Evolutionary conservation across 2,888 invertebrate genomes (phyloP).

Genomic region (Agonopterix subpropinquella): DNA sequence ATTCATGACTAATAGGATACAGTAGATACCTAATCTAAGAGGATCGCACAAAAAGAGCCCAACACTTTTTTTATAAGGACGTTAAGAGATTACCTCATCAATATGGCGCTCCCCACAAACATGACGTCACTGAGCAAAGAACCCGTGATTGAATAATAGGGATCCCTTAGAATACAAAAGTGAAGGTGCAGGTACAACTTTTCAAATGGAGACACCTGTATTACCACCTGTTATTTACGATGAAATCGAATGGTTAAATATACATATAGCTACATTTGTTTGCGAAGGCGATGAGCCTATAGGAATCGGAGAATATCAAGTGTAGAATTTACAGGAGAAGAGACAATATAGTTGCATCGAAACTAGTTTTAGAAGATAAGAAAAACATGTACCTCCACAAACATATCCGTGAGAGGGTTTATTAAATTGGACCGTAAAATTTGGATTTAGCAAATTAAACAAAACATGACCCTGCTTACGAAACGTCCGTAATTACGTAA

Average conservation of each 20-base stretch:
- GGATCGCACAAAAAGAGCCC: slow-evolving; percentile 29
- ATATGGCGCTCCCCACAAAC: slow-evolving; percentile 30
- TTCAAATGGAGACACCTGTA: slow-evolving; percentile 13
- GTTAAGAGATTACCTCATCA: slow-evolving; percentile 53
- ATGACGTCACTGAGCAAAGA: slow-evolving; percentile 43
- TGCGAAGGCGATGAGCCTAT: background rate
- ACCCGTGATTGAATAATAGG: slow-evolving; percentile 30
- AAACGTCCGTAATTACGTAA: slow-evolving; percentile 27
- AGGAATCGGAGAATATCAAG: too few species aligned
- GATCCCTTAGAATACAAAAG: slow-evolving; percentile 37
- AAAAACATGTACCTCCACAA: too few species aligned
- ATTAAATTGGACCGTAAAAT: too few species aligned
- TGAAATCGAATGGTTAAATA: background rate
- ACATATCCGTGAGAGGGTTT: too few species aligned
- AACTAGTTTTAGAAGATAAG: too few species aligned
- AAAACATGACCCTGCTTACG: slow-evolving; percentile 30
- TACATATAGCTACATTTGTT: background rate
- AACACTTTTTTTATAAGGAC: slow-evolving; percentile 37
- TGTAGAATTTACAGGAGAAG: too few species aligned
- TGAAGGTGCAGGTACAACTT: slow-evolving; percentile 31
- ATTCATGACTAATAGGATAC: too few species aligned
- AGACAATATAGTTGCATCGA: too few species aligned
- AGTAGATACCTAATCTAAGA: slow-evolving; percentile 23
- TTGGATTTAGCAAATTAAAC: too few species aligned
- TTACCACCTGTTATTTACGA: slow-evolving; percentile 5